Conservation (phyloP, 2,888 invertebrate genomes). For the Tanypteryx hageni region DNA sequence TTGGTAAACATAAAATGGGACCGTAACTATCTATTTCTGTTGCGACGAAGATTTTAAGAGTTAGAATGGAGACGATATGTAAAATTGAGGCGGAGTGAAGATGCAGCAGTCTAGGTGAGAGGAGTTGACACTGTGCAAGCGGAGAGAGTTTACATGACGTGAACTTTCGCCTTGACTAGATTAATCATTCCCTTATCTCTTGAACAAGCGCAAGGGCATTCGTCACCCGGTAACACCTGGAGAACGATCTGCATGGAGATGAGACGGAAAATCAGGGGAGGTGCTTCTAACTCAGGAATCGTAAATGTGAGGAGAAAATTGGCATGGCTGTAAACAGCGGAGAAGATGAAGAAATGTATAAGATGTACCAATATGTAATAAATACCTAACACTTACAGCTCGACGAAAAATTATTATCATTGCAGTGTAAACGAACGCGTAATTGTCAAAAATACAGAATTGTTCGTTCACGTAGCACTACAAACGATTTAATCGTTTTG, state of each 20-base stretch:
- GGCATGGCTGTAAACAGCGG: not conserved
- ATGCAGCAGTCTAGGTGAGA: not conserved
- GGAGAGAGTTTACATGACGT: not conserved
- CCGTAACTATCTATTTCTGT: no score
- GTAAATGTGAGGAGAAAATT: not conserved
- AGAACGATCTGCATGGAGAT: not conserved
- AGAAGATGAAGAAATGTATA: no score
- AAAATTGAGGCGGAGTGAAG: not conserved
- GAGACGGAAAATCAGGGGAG: not conserved
- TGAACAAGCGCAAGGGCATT: constrained; percentile 11
- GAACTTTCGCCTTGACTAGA: not conserved
- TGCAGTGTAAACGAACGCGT: no score
- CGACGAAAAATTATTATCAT: no score
- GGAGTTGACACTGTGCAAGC: not conserved
- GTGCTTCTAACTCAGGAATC: not conserved
- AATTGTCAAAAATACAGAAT: no score
- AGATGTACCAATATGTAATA: no score
- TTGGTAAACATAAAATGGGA: no score
- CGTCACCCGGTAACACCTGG: not conserved
- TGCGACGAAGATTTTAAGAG: no score
- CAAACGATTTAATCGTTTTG: no score
- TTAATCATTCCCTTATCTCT: constrained; percentile 8
- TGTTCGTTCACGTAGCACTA: no score
- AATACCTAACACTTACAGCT: no score
- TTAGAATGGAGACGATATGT: no score